These are phyloP conservation scores for Enteromius viviparus DNA, from an alignment of 2,797 vertebrate species.

Conservation along the genomic window DNA sequence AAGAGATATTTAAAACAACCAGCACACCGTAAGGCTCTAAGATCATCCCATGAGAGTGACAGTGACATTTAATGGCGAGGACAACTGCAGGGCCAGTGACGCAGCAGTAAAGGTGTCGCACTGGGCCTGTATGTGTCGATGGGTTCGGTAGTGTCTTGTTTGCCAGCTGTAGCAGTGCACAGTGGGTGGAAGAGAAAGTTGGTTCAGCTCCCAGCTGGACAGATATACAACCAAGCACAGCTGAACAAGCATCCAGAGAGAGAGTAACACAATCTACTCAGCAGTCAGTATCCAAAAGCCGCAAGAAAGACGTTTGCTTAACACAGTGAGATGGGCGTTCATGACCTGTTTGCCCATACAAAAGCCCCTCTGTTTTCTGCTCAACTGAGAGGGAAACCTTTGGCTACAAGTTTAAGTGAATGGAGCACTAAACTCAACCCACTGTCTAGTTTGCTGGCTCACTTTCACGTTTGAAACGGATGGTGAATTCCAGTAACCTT, in stretches of 20 bases:
- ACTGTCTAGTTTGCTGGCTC: conserved; percentile 7
- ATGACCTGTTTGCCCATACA: conserved; percentile 42
- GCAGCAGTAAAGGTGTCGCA: conserved; percentile 46
- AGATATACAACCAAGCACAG: conserved; percentile 58
- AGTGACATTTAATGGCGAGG: conserved; percentile 24
- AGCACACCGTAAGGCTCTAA: background rate
- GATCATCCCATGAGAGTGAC: background rate
- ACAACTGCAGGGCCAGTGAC: conserved; percentile 11
- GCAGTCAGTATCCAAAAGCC: conserved; percentile 46
- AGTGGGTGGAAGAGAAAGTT: conserved; percentile 36
- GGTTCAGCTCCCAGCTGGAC: conserved; percentile 55
- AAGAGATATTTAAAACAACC: background rate
- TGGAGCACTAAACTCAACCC: conserved; percentile 27
- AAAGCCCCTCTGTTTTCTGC: conserved; percentile 50
- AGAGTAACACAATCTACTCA: conserved; percentile 41
- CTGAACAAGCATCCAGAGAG: conserved; percentile 59
- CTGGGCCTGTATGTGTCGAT: conserved; percentile 37
- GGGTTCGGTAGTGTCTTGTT: conserved; percentile 46
- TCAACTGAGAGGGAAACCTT: conserved; percentile 33
- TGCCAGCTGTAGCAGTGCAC: conserved; percentile 37
- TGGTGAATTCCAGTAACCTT: conserved; percentile 25
- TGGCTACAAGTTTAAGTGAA: conserved; percentile 8
- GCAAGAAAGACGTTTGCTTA: conserved; percentile 36
- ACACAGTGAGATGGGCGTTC: conserved; percentile 29
- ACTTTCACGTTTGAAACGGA: background rate